Percentiles rank a stretch among this genome's conserved stretches.
These are phyloP conservation scores for Alligator sinensis DNA, from an alignment of 2,113 vertebrate species.

Conservation along the genomic window DNA sequence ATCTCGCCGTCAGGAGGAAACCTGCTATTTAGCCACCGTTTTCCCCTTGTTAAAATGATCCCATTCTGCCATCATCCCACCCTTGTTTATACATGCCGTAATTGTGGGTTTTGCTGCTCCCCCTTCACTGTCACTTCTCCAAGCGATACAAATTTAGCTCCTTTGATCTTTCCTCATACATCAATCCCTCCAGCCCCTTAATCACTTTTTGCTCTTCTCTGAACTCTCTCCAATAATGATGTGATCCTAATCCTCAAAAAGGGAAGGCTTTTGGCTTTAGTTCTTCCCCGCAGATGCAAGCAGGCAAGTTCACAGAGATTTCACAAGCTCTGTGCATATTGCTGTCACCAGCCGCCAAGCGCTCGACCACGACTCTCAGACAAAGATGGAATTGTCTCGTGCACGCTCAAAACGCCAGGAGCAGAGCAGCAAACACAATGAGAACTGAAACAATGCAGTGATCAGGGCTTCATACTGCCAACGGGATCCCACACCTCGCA, in stretches of 20 bases:
- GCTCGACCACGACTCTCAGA: not conserved
- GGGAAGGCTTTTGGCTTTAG: slow-evolving; percentile 49
- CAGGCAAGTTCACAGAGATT: slow-evolving; percentile 44
- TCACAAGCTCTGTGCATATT: rapidly evolving
- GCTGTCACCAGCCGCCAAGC: slow-evolving; percentile 26
- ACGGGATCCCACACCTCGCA: not conserved
- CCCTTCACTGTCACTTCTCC: slow-evolving; percentile 43
- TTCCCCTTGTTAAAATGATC: not conserved
- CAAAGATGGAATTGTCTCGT: slow-evolving; percentile 32
- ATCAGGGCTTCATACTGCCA: not conserved
- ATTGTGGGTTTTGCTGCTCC: slow-evolving; percentile 44
- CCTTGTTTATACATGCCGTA: not conserved
- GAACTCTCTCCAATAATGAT: slow-evolving; percentile 72
- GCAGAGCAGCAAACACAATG: slow-evolving; percentile 17
- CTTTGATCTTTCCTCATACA: slow-evolving; percentile 62
- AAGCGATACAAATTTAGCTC: slow-evolving; percentile 55
- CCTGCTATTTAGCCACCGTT: not conserved
- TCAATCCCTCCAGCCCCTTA: slow-evolving; percentile 56
- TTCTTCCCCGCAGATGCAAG: slow-evolving; percentile 28
- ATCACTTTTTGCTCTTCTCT: slow-evolving; percentile 70
- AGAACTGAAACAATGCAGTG: not conserved
- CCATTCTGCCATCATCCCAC: slow-evolving; percentile 7
- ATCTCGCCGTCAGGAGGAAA: not conserved
- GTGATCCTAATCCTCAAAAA: slow-evolving; percentile 68
- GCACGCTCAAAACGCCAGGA: slow-evolving; percentile 3